phyloP scores from a whole-genome alignment of 2,797 vertebrate species.

The Coregonus suidteri region DNA sequence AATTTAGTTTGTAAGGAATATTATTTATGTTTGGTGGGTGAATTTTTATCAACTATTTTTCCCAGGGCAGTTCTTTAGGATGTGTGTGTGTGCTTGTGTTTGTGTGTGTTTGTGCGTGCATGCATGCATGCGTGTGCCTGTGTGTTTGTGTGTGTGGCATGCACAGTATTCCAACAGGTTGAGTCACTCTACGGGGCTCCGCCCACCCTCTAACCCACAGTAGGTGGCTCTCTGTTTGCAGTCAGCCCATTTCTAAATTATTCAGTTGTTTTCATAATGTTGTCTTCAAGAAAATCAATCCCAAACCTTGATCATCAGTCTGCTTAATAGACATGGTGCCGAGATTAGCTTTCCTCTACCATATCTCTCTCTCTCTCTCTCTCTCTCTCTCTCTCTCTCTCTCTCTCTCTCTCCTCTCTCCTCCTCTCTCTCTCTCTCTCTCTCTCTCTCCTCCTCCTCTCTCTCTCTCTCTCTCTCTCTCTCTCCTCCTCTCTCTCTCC shows the following conservation, averaged over 20 bases:
- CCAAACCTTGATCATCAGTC: slow-evolving; percentile 43
- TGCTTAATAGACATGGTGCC: slow-evolving; percentile 25
- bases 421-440: too few relatives aligned
- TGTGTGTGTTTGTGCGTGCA: neutral
- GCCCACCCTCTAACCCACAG: slow-evolving; percentile 64
- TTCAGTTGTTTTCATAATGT: slow-evolving; percentile 57
- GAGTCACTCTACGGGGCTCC: slow-evolving; percentile 45
- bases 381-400: too few relatives aligned
- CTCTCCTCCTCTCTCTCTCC: too few relatives aligned
- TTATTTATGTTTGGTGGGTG: neutral
- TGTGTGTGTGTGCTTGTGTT: neutral
- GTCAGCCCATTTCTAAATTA: slow-evolving; percentile 71
- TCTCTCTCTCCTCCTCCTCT: too few relatives aligned
- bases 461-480: too few relatives aligned
- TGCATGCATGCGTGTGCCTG: too few relatives aligned
- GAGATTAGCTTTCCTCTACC: neutral
- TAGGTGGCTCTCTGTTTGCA: slow-evolving; percentile 57
- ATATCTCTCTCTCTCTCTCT: too few relatives aligned
- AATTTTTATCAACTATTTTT: neutral
- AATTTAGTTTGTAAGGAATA: neutral
- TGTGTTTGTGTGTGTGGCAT: slow-evolving; percentile 7
- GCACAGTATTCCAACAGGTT: slow-evolving; percentile 24
- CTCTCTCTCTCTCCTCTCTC: too few relatives aligned
- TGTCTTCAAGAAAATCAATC: slow-evolving; percentile 52
- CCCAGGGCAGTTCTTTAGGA: neutral